Conservation (phyloP, 92 coral and sea anemone genomes). For the Metridium senile region DNA sequence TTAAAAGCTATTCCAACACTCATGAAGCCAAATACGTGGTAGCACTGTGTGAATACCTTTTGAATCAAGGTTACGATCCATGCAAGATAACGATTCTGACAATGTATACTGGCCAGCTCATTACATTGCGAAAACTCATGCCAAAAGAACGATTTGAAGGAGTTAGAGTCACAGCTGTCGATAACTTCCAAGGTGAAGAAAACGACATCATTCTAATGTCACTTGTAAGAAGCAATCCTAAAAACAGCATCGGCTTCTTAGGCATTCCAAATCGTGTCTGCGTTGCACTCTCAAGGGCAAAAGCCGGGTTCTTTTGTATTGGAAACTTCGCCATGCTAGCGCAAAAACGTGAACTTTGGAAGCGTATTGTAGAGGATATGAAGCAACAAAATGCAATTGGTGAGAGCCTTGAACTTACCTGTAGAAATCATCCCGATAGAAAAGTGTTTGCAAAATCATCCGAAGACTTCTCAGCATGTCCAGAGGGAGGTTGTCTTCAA, state of each 20-base stretch:
- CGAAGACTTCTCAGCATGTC: conserved; percentile 72
- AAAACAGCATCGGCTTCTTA: conserved; percentile 74
- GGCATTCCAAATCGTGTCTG: conserved; percentile 79
- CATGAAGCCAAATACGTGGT: conserved; percentile 87
- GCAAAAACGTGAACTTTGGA: conserved; percentile 70
- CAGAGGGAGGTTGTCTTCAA: conserved; percentile 84
- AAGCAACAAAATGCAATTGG: background rate
- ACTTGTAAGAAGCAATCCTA: conserved; percentile 82
- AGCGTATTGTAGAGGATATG: conserved; percentile 69
- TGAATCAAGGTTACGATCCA: conserved; percentile 77
- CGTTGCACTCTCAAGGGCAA: conserved; percentile 90
- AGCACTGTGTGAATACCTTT: conserved; percentile 78
- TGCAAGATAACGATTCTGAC: conserved; percentile 79
- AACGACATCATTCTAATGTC: conserved; percentile 87
- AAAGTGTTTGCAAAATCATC: conserved; percentile 45
- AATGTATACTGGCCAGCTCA: conserved; percentile 86
- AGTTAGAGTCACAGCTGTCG: conserved; percentile 85
- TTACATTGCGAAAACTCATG: conserved; percentile 65
- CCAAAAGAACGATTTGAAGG: conserved; percentile 70
- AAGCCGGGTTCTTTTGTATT: conserved; percentile 75
- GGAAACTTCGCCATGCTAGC: conserved; percentile 74
- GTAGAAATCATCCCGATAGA: conserved; percentile 71
- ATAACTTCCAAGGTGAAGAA: conserved; percentile 96
- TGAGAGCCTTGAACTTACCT: conserved; percentile 31
- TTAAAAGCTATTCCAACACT: conserved; percentile 78